Base-by-base conservation (phyloP, 2,797 vertebrate genomes). In the Phrynocephalus forsythii region DNA sequence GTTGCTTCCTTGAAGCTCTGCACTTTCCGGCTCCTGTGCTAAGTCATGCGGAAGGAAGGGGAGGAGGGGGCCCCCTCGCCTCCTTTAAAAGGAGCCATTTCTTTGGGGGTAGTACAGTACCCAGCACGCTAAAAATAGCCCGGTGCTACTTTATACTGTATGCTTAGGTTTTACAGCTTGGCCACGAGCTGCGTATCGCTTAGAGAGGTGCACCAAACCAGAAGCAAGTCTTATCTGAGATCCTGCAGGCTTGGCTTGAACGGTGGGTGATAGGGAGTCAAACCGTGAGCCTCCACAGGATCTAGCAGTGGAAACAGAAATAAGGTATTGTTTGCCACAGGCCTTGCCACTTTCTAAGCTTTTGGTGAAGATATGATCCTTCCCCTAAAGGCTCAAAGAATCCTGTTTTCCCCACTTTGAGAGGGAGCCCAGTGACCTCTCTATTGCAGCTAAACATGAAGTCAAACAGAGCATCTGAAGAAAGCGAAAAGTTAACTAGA, bases 151-250 rank as follows among this genome's bases (percentile, higher is more conserved):
- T 26, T 91, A 88, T 92, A 89, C 50, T 76, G 86, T 82, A 91
- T 30, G 92, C 93, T 87, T 85, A 71, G 73, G 91, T 78, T 87
- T 86, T 80, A 90, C 75, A 84, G 86, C 88, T 84, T 84, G 85
- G 88, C 44, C 16, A 38, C 1, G 87, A 11, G 22, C 18, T 66
- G 73, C 2, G 7, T 88, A 83, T 1, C 30, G 79, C 9, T 44
- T 60, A 60, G 44, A 88, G 26, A 50, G 2, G 86, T 85, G 88
- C 78, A 83, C 87, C 88, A 84, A 66, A 85, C 8, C 26, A 28
- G 67, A 84, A 90, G 86, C 91, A 87, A 85, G 91, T 79, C 89
- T 86, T 72, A 38, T 79, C 67, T 75, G 83, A 13, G 77, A 88
- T 89, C 33, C 90, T n/a, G 69, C 77, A 16, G 24, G 87, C 18